A percentile compares a stretch with the other conserved stretches of the same genome.
These are phyloP conservation scores for Galbula dea DNA, from an alignment of 2,113 vertebrate species.

Conservation along the genomic window DNA sequence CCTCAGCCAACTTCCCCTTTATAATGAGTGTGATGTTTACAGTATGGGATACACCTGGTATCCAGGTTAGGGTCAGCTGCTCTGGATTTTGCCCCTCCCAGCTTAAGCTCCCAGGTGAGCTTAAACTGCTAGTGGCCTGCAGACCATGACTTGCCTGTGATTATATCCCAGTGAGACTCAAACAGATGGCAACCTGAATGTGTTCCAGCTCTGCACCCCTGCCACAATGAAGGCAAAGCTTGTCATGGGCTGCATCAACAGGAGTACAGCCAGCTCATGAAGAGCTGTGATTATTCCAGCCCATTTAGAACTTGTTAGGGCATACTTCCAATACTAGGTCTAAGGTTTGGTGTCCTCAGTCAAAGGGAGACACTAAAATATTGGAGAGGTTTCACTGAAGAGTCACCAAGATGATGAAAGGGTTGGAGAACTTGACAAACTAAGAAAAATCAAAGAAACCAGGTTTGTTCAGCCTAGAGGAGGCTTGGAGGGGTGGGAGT, in stretches of 20 bases:
- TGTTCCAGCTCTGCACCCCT: neutral
- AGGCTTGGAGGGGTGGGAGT: neutral
- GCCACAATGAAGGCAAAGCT: neutral
- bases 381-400: neutral
- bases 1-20: neutral
- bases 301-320: neutral
- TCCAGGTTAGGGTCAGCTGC: neutral
- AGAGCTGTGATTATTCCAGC: neutral
- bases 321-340: neutral
- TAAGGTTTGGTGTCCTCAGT: neutral
- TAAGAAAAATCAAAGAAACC: neutral
- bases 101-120: no score
- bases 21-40: neutral
- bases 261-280: neutral
- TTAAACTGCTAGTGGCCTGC: neutral
- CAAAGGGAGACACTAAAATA: neutral
- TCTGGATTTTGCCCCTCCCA: no score
- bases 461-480: neutral
- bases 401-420: no score
- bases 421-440: neutral
- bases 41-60: neutral
- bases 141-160: neutral
- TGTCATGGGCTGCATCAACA: neutral
- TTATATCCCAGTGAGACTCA: neutral
- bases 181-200: neutral